Conservation (phyloP, 2,888 invertebrate genomes). For the Amiota minor region DNA sequence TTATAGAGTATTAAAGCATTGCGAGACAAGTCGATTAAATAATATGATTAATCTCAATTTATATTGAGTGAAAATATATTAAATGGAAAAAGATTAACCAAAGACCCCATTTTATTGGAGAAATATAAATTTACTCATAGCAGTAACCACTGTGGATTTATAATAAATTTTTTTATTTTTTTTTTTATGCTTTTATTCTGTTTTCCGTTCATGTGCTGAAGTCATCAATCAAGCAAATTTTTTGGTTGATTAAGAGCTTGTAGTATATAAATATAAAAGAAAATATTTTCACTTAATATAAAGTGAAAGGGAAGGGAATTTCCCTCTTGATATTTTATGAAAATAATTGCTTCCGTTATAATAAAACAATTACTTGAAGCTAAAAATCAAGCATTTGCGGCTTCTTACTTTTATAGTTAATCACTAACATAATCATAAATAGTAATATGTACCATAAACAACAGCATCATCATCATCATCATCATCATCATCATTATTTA, state of each 20-base stretch:
- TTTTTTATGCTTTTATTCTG: no score
- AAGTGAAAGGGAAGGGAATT: neutral
- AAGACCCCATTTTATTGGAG: neutral
- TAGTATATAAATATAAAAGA: neutral
- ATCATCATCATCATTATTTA: neutral
- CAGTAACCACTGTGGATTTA: neutral
- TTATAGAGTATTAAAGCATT: constrained; percentile 29
- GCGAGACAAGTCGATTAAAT: constrained; percentile 47
- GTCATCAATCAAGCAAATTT: constrained; percentile 14
- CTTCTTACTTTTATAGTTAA: constrained; percentile 27
- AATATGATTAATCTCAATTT: constrained; percentile 67
- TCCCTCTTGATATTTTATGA: no score
- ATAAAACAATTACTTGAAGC: neutral
- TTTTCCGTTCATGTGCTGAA: neutral
- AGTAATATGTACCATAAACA: neutral
- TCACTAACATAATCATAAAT: neutral
- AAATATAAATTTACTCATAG: constrained; percentile 20
- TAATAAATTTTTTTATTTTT: no score
- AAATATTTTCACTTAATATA: neutral
- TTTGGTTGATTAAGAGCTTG: neutral
- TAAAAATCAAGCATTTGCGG: constrained; percentile 3
- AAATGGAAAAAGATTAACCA: constrained; percentile 18
- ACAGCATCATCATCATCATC: constrained; percentile 7
- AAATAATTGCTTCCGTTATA: neutral
- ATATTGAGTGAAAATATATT: constrained; percentile 51